These are phyloP conservation scores for Pogonomyrmex californicus DNA, from an alignment of 1,140 invertebrate genomes.

Conservation along the genomic window DNA sequence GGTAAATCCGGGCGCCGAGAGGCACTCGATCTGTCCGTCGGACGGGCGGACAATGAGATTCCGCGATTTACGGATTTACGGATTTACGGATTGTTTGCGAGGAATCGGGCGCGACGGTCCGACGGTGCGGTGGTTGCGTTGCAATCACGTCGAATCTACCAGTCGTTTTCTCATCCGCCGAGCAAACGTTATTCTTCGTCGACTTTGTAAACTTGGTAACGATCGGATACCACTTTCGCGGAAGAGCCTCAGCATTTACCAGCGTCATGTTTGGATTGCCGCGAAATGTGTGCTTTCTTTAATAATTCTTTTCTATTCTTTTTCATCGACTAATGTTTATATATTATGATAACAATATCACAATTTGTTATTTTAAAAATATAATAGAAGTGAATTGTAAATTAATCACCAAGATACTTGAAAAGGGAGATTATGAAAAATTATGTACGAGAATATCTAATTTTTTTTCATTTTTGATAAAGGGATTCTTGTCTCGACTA, in stretches of 20 bases:
- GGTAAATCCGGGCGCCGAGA: conserved; percentile 44
- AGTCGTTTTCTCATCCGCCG: conserved; percentile 4
- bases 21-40: conserved; percentile 17
- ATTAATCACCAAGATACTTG: neutral
- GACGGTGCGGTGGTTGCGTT: conserved; percentile 15
- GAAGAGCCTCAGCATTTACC: conserved; percentile 18
- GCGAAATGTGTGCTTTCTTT: conserved; percentile 15
- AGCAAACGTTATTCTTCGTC: conserved; percentile 45
- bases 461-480: neutral
- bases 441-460: neutral
- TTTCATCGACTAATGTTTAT: neutral
- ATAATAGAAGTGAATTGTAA: neutral
- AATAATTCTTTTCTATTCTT: conserved; percentile 26
- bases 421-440: neutral
- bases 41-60: conserved; percentile 17
- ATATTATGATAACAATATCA: neutral
- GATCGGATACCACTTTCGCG: conserved; percentile 27
- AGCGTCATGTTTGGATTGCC: conserved; percentile 30
- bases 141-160: conserved; percentile 49
- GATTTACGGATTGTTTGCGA: conserved; percentile 56
- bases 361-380: conserved; percentile 9
- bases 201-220: conserved; percentile 51
- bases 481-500: neutral
- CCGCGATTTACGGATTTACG: neutral
- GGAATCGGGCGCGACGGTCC: conserved; percentile 37